These are phyloP conservation scores for Anastrepha obliqua DNA, from an alignment of 1,140 invertebrate species.

Conservation along the genomic window DNA sequence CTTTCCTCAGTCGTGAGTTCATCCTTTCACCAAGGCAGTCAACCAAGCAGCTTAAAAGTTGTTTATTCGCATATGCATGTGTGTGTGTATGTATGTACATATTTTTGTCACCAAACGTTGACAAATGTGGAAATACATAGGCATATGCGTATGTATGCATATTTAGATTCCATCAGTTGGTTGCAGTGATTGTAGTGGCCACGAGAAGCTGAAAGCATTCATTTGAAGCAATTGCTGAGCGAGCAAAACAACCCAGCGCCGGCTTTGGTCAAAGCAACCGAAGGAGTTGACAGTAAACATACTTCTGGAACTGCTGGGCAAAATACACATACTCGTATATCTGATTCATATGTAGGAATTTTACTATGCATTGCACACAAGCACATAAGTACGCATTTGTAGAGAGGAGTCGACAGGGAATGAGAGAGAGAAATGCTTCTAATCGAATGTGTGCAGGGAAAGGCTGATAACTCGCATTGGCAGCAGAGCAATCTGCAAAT, in stretches of 20 bases:
- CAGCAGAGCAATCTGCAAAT: no score
- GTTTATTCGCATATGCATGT: neutral
- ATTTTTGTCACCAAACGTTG: no score
- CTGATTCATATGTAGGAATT: no score
- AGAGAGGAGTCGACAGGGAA: no score
- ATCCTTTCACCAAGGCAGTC: constrained; percentile 20
- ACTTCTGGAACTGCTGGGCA: neutral
- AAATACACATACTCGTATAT: neutral
- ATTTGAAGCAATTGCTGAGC: neutral
- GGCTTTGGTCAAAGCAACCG: neutral
- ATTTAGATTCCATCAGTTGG: constrained; percentile 7
- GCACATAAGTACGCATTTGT: no score
- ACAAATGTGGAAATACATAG: neutral
- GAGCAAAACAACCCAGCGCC: neutral
- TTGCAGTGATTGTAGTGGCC: neutral
- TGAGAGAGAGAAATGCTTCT: no score
- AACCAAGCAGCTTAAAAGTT: constrained; percentile 20
- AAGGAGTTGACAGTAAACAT: constrained; percentile 3
- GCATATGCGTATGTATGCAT: neutral
- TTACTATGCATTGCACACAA: no score
- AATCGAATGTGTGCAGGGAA: no score
- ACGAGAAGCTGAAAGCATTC: neutral
- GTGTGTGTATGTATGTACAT: neutral
- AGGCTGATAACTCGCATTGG: no score
- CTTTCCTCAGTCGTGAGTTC: constrained; percentile 8